Percentiles rank a stretch among this genome's conserved stretches.
Conservation (phyloP, 2,113 vertebrate genomes). For the Phaetusa simplex region DNA sequence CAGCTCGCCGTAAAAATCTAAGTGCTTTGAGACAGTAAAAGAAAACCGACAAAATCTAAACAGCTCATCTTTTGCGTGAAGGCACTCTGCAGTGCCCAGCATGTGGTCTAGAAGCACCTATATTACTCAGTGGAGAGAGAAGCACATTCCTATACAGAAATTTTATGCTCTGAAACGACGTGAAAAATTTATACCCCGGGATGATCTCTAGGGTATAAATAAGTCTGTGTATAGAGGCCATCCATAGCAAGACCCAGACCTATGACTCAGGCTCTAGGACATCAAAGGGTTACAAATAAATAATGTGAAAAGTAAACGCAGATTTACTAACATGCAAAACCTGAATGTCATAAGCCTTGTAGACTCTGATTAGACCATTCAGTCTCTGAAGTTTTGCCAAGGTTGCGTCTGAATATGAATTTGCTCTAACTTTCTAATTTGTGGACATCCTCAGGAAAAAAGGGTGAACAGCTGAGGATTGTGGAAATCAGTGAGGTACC, state of each 20-base stretch:
- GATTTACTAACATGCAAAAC: background rate
- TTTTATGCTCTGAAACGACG: background rate
- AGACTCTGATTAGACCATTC: background rate
- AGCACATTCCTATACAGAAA: background rate
- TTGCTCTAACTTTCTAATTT: background rate
- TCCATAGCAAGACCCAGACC: background rate
- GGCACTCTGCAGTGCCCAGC: background rate
- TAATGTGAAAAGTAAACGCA: background rate
- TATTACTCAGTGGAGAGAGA: background rate
- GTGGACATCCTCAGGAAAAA: background rate
- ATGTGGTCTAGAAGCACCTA: background rate
- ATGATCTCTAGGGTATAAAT: background rate
- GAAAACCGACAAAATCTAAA: background rate
- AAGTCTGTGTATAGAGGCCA: background rate
- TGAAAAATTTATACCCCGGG: background rate
- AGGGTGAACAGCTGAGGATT: background rate
- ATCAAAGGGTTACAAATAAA: background rate
- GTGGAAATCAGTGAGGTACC: background rate
- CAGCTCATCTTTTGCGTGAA: background rate
- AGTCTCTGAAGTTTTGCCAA: background rate
- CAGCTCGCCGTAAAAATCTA: background rate
- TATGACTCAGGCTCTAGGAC: background rate
- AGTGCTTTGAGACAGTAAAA: background rate
- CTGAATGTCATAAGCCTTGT: background rate
- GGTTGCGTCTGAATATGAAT: background rate